Base-by-base conservation (phyloP, 35 echinoderm and acorn worm genomes). In the Patiria miniata region DNA sequence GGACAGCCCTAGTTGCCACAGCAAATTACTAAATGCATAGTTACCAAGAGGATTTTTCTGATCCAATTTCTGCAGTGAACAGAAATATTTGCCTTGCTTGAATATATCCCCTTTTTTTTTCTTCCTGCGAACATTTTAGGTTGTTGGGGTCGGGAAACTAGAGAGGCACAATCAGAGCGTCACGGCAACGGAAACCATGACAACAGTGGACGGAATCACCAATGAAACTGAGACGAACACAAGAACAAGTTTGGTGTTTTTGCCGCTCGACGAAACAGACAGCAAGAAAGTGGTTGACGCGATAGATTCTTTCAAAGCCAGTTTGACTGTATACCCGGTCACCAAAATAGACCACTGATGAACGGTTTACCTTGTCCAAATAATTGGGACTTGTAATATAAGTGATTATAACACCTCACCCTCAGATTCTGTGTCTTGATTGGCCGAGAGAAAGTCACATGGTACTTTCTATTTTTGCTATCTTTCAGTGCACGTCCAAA, bases 131-230 rank as follows among this genome's bases (percentile, higher is more conserved):
- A n/a, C n/a, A n/a, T n/a, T n/a, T n/a, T 37, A 90, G 88, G 88
- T 90, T 57, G 83, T 90, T 38, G 88, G 88, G 23, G 82, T 84
- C 22, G 88, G 88, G 1, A 54, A 90, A 39, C 51, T 32, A n/a
- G 88, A 90, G 68, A 51, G 68, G 32, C 59, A 78, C 65, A 84
- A 76, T 65, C 88, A 68, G 1, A 10, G 26, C 33, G 29, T 55
- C 19, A 21, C 33, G 3, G 10, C 86, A 12, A 77, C 44, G 23
- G 77, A 9, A 3, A 36, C 61, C 42, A 12, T 47, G 42, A 47
- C 42, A 12, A 47, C 42, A 47, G 34, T 73, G 14, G 65, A 73
- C 29, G 65, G 65, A 28, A 7, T 32, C 65, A 30, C 19, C 23
- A 16, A 73, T n/a, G 26, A 30, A 7, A 2, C 29, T 23, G 26